phyloP scores from a whole-genome alignment of 2,113 vertebrate genomes.

The Phalacrocorax aristotelis region DNA sequence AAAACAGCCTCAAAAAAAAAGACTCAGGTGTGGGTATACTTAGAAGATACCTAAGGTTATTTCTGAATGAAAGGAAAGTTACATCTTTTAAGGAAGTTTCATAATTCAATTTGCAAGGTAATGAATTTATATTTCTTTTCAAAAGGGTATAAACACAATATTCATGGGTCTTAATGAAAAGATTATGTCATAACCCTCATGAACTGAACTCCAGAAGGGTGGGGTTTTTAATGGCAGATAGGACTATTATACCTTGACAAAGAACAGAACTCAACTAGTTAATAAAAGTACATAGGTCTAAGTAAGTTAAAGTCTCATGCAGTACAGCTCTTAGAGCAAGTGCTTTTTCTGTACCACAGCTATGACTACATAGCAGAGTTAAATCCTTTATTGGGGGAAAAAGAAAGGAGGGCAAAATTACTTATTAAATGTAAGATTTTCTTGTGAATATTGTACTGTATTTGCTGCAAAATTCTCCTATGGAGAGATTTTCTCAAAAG shows the following conservation, averaged over 20 bases:
- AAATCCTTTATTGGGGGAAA: background rate
- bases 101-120: background rate
- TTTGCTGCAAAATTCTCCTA: background rate
- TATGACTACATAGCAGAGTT: background rate
- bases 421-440: background rate
- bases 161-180: background rate
- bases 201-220: background rate
- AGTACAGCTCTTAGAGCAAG: background rate
- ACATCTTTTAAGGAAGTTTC: background rate
- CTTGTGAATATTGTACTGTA: background rate
- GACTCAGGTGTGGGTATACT: background rate
- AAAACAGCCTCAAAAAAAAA: background rate
- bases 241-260: background rate
- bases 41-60: background rate
- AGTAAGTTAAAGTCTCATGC: background rate
- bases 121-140: background rate
- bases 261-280: background rate
- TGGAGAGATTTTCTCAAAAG: background rate
- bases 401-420: background rate
- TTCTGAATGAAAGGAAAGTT: background rate
- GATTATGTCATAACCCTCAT: background rate
- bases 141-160: background rate
- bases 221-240: background rate
- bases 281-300: background rate
- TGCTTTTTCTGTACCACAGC: background rate